phyloP scores from a whole-genome alignment of 2,888 invertebrate species.

The Nasonovia ribisnigri region DNA sequence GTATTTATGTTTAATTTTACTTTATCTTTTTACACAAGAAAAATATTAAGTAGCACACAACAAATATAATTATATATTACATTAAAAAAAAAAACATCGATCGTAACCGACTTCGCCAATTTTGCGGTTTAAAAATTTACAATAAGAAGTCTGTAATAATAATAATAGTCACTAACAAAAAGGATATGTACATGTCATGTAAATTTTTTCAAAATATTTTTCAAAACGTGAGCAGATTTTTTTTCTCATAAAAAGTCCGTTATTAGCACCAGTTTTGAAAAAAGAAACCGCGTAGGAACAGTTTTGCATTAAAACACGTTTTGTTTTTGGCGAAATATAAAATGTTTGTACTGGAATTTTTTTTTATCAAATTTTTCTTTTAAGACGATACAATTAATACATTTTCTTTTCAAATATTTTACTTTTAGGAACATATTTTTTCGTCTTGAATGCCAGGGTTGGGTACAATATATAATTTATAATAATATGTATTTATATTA shows the following conservation, averaged over 20 bases:
- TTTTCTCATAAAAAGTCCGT: constrained; percentile 59
- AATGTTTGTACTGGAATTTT: constrained; percentile 47
- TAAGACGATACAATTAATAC: constrained; percentile 5
- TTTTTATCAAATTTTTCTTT: constrained; percentile 1
- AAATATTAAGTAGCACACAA: constrained; percentile 60
- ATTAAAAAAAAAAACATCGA: constrained; percentile 32
- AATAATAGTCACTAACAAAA: constrained; percentile 38
- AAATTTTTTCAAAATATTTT: constrained; percentile 35
- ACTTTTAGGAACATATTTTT: constrained; percentile 55
- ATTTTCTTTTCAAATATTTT: constrained; percentile 31
- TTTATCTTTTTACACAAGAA: constrained; percentile 53
- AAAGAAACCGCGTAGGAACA: constrained; percentile 61
- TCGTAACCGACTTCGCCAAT: constrained; percentile 13
- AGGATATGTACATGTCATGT: constrained; percentile 60
- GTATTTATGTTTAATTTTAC: constrained; percentile 59
- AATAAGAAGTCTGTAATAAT: constrained; percentile 34
- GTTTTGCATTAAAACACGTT: constrained; percentile 49
- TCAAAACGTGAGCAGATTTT: constrained; percentile 64
- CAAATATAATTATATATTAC: constrained; percentile 48
- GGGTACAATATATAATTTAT: constrained; percentile 31
- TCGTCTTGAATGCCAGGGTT: constrained; percentile 20
- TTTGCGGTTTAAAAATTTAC: constrained; percentile 26
- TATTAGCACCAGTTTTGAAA: constrained; percentile 64
- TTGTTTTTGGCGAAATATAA: constrained; percentile 35
- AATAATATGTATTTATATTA: constrained; percentile 4